Evolutionary conservation across 2,888 invertebrate genomes (phyloP), one percentile per base, ranked within the genome.

Genomic region (Nasonia oneida): DNA sequence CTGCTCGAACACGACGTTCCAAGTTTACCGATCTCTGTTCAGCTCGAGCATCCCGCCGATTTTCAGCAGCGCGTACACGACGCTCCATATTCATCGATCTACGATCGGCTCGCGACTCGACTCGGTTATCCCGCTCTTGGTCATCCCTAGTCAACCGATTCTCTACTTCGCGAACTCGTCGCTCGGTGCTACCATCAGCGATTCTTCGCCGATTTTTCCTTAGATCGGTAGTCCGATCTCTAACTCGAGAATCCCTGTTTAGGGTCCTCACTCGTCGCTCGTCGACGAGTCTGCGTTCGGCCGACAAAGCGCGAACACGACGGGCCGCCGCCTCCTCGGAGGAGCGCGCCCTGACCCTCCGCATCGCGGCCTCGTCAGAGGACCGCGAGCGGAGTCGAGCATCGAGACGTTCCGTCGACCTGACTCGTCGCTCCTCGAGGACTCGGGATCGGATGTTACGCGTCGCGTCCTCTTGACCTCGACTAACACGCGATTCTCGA

Each of bases 281-380:
- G 18, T 15, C 57, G 15, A 53, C 53, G 64, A 64, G 64, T 64
- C 73, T 18, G 39, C 73, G 73, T 74, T 74, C 73, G 10, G 47
- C 73, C 3, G 74, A 74, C 50, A 12, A 18, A 6, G n/a, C 73
- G 42, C 73, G 73, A 73, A 42, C 73, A 23, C 39, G 73, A 10
- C 73, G 73, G 50, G 39, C 77, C n/a, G 37, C 50, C 39, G 39
- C 12, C 77, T 23, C 75, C 2, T 50, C 50, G 33, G 53, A 29
- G 12, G 75, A 75, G 23, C 50, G 75, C 42, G 42, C 5, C 29
- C 33, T 67, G 29, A 14, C 12, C 14, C 70, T 23, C 5, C 70
- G 79, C 42, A 33, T 39, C 61, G 87, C 88, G 73, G 84, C 15
- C 53, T 89, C 88, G 85, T 87, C 88, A 47, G 81, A 77, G 50